Conservation (phyloP, 2,888 invertebrate genomes). For the Drosophila kambysellisi region DNA sequence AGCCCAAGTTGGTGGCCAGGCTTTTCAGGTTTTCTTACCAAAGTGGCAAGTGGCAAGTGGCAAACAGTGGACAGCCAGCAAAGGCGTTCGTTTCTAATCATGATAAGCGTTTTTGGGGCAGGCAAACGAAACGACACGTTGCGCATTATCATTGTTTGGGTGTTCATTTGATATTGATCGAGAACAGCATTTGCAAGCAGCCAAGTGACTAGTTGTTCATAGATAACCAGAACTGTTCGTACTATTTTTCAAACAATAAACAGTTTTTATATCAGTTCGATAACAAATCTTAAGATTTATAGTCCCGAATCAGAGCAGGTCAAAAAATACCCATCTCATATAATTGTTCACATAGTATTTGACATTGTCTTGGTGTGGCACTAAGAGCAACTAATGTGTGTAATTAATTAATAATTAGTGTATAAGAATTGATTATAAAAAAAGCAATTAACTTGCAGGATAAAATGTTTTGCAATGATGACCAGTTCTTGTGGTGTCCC, state of each 20-base stretch:
- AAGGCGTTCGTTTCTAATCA: constrained; percentile 53
- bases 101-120: constrained; percentile 64
- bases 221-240: not conserved
- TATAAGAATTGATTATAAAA: not conserved
- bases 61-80: constrained; percentile 15
- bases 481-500: not conserved
- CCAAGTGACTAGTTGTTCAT: constrained; percentile 2
- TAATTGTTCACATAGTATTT: not conserved
- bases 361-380: not conserved
- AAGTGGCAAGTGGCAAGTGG: constrained; percentile 28
- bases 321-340: not conserved
- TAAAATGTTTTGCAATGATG: not conserved
- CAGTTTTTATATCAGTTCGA: constrained; percentile 1
- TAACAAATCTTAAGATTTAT: not conserved
- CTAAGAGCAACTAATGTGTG: not conserved
- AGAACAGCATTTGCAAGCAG: constrained; percentile 7
- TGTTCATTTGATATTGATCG: constrained; percentile 46
- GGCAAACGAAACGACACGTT: constrained; percentile 33
- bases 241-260: not conserved
- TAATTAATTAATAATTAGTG: not conserved
- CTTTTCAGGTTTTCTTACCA: constrained; percentile 56
- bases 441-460: not conserved
- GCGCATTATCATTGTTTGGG: constrained; percentile 63
- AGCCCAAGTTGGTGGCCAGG: constrained; percentile 46
- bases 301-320: not conserved